Evolutionary conservation across 2,113 vertebrate genomes (phyloP).

Genomic region (Uropsilus gracilis): DNA sequence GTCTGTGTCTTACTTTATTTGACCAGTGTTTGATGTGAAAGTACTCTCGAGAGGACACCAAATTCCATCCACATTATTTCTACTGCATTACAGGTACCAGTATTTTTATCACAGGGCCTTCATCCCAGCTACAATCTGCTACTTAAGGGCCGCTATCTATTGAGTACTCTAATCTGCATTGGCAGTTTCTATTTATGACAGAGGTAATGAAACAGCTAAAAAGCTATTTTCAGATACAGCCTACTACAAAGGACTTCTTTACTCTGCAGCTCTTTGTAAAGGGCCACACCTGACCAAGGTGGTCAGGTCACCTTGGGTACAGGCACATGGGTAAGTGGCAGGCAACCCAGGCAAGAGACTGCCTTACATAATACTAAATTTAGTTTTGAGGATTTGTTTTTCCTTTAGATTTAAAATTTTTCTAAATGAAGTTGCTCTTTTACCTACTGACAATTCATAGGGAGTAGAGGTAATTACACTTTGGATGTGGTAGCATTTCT

Average conservation of each 20-base stretch:
- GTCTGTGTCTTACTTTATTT: neutral
- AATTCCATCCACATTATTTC: neutral
- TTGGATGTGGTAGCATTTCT: neutral
- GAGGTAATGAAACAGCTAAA: conserved; percentile 13
- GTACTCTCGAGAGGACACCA: neutral
- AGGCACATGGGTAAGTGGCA: neutral
- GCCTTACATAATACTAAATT: neutral
- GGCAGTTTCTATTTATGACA: neutral
- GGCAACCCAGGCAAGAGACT: neutral
- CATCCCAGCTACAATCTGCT: neutral
- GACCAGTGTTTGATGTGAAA: neutral
- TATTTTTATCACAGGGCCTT: neutral
- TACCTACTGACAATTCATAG: neutral
- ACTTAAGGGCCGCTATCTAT: neutral
- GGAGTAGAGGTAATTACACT: neutral
- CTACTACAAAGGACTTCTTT: neutral
- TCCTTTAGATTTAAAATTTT: neutral
- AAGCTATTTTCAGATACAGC: neutral
- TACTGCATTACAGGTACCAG: neutral
- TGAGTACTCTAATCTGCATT: conserved; percentile 4
- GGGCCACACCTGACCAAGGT: neutral
- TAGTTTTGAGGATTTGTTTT: neutral
- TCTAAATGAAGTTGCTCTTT: neutral
- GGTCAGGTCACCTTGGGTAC: neutral
- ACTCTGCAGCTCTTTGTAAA: neutral